A percentile compares a stretch with the other conserved stretches of the same genome.
These are phyloP conservation scores for Willowsia nigromaculata DNA, from an alignment of 2,888 invertebrate species.

Conservation along the genomic window DNA sequence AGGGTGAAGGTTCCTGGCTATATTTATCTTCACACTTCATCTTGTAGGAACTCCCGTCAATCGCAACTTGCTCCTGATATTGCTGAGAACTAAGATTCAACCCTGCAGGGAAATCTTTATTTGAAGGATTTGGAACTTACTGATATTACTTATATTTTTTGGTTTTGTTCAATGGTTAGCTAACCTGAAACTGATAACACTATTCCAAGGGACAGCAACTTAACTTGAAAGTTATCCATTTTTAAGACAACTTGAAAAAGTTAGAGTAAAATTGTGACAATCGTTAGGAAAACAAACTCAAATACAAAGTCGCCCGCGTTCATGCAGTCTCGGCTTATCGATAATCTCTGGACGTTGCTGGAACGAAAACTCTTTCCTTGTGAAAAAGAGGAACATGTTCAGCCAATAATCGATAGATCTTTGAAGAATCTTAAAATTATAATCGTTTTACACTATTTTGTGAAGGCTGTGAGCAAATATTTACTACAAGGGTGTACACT, in stretches of 20 bases:
- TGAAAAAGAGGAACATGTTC: too few species aligned
- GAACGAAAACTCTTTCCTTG: background rate
- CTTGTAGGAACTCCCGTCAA: slow-evolving; percentile 59
- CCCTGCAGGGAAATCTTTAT: background rate
- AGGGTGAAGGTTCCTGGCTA: background rate
- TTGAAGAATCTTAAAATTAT: too few species aligned
- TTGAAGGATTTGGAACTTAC: background rate
- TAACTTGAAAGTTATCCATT: background rate
- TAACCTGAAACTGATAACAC: slow-evolving; percentile 3
- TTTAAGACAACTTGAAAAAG: background rate
- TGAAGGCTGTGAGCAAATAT: slow-evolving; percentile 51
- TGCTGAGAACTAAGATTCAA: background rate
- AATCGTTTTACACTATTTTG: slow-evolving; percentile 40
- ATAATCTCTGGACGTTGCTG: too few species aligned
- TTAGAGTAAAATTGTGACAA: background rate
- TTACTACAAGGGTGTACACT: slow-evolving; percentile 4
- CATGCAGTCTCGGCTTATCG: too few species aligned
- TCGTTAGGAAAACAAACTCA: background rate
- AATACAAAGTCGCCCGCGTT: too few species aligned
- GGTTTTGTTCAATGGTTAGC: background rate
- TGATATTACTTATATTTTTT: background rate
- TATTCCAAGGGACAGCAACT: background rate
- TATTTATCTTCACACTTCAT: slow-evolving; percentile 38
- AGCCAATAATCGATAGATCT: too few species aligned
- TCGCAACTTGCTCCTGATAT: slow-evolving; percentile 37